phyloP scores from a whole-genome alignment of 2,888 invertebrate genomes.

The Pheosia gnoma region DNA sequence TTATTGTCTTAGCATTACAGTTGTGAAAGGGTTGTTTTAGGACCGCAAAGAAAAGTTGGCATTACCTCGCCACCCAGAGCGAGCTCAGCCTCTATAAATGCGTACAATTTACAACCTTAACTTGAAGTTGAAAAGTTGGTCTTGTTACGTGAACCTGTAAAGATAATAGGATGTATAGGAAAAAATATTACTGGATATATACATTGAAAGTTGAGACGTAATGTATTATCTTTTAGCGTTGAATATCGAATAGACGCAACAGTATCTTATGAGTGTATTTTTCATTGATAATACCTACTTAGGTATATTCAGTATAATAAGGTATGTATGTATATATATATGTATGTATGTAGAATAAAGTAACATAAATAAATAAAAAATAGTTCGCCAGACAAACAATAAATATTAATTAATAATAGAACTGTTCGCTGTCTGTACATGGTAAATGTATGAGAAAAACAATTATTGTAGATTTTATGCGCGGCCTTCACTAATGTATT shows the following conservation, averaged over 20 bases:
- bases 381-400: too few species aligned
- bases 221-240: conserved; percentile 29
- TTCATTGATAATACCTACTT: background rate
- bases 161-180: conserved; percentile 52
- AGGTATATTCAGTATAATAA: background rate
- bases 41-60: conserved; percentile 12
- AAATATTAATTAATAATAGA: too few species aligned
- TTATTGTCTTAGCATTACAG: conserved; percentile 8
- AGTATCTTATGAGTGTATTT: conserved; percentile 19
- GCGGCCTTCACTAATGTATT: too few species aligned
- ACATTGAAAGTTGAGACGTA: conserved; percentile 20
- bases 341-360: too few species aligned
- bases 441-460: too few species aligned
- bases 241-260: conserved; percentile 24
- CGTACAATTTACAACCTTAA: conserved; percentile 75
- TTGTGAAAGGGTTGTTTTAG: background rate
- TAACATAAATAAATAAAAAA: background rate
- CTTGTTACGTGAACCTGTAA: conserved; percentile 64
- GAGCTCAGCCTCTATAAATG: conserved; percentile 73
- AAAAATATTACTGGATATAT: conserved; percentile 38
- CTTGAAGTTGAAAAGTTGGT: conserved; percentile 74
- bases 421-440: too few species aligned
- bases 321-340: too few species aligned
- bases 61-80: conserved; percentile 68
- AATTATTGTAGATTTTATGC: too few species aligned